phyloP scores from a whole-genome alignment of 2,797 vertebrate species.

The Coreius guichenoti region DNA sequence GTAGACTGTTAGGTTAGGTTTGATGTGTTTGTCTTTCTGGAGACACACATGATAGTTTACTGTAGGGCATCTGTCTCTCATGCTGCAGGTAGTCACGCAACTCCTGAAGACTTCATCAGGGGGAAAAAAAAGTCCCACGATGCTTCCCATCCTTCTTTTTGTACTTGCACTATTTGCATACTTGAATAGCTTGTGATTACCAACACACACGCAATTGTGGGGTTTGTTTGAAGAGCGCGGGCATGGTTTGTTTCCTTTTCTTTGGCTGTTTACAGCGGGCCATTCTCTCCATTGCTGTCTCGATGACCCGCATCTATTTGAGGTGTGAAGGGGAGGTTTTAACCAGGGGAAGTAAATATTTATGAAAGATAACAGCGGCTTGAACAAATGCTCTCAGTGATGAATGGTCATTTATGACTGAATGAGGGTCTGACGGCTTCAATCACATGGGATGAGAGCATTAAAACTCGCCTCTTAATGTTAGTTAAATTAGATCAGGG shows the following conservation, averaged over 20 bases:
- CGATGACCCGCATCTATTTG: slow-evolving; percentile 39
- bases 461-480: background rate
- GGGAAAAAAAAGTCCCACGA: slow-evolving; percentile 21
- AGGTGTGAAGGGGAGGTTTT: slow-evolving; percentile 65
- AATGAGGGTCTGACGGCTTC: slow-evolving; percentile 49
- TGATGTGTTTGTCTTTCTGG: slow-evolving; percentile 63
- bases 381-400: slow-evolving; percentile 62
- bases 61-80: slow-evolving; percentile 48
- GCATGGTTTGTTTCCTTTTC: slow-evolving; percentile 39
- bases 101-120: slow-evolving; percentile 57
- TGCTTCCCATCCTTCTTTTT: slow-evolving; percentile 39
- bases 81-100: slow-evolving; percentile 71
- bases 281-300: slow-evolving; percentile 43
- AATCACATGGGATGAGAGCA: slow-evolving; percentile 3
- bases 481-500: background rate
- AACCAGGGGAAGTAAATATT: slow-evolving; percentile 74
- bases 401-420: slow-evolving; percentile 68
- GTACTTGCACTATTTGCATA: slow-evolving; percentile 40
- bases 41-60: slow-evolving; percentile 68
- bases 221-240: slow-evolving; percentile 44
- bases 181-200: slow-evolving; percentile 22
- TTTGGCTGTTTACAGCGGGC: slow-evolving; percentile 48
- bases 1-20: background rate
- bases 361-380: slow-evolving; percentile 72
- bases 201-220: slow-evolving; percentile 23